Base-by-base conservation (phyloP, 2,797 vertebrate genomes). In the Lutjanus campechanus region DNA sequence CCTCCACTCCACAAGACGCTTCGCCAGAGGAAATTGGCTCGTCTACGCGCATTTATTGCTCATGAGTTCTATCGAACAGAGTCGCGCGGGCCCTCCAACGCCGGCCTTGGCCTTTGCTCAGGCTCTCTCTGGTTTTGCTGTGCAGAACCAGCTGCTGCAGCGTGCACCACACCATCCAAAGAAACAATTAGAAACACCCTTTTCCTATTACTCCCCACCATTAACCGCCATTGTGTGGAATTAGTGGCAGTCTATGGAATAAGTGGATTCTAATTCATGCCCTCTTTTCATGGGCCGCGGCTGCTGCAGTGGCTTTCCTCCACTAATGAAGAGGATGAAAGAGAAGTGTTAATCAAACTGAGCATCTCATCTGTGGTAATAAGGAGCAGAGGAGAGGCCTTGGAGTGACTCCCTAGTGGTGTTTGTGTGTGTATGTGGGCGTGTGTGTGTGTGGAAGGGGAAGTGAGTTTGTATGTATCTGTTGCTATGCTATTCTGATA, bases 241-340 rank as follows among this genome's bases (percentile, higher is more conserved):
- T 91, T 87, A 89, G 88, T 50, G 60, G 82, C 82, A 69, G 85
- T 65, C 81, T 78, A 66, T 72, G 87, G 86, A 91, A 68, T 91
- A 89, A 91, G 88, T 91, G 91, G 88, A 92, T 91, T 91, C 86
- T 92, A 89, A 91, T 93, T 90, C 90, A 88, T 90, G 86, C 65
- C 80, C 85, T 73, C 61, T 80, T 85, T 88, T 88, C 76, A 75
- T 41, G 73, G 77, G 79, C 83, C 46, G 16, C 11, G 65, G 79
- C 82, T 74, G 84, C 81, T 69, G 84, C 81, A 49, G 77, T 77
- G 83, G 90, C 87, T 86, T 69, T 75, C 69, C 79, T 68, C 78
- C 16, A 61, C 81, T 92, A 92, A 94, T 94, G 91, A 93, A 91
- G 90, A 92, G 87, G 88, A 92, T 92, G 85, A 91, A 93, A 90